Evolutionary conservation across 2,113 vertebrate species (phyloP), one percentile per base, ranked within the genome.

Genomic region (Chionis minor): DNA sequence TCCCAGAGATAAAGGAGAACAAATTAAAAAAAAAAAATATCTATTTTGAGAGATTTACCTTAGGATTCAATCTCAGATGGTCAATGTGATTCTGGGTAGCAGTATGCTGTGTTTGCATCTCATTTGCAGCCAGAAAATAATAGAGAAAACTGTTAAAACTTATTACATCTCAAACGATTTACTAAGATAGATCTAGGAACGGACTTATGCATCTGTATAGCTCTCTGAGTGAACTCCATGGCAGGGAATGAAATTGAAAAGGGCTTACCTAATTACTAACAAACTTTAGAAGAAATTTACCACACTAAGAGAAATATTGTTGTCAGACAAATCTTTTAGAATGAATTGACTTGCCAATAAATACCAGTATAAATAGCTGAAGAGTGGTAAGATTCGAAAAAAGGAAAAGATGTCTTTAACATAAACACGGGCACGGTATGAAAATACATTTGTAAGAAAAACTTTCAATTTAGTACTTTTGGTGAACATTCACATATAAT

Each of bases 81-180:
- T 98, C 97, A 56, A 13, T 98, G 21, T 95, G 93, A 90, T 97
- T 98, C 74, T 98, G 97, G 67, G 95, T 94, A 55, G 98, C 97
- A 71, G 96, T 95, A 56, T 97, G 96, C 90, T 97, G 98, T 72
- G 96, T 98, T 40, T 98, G 94, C 81, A 98, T 81, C 92, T 98
- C 95, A 88, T 98, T 95, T 95, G 90, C 35, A 81, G n/a, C 30
- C n/a, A 62, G n/a, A 58, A 95, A 89, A 44, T 75, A 92, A 69
- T 4, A 70, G 26, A 21, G 58, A 73, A 72, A 89, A 66, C 8
- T 38, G 69, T 65, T 73, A 67, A 14, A 88, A 83, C 22, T 26
- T 71, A 11, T 66, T 88, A 10, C 7, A 27, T 74, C 56, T 87
- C 10, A 1, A 66, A 61, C 2, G 8, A 5, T 33, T 84, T 44